Conservation (phyloP, 1,140 invertebrate genomes). For the Daktulosphaira vitifoliae region DNA sequence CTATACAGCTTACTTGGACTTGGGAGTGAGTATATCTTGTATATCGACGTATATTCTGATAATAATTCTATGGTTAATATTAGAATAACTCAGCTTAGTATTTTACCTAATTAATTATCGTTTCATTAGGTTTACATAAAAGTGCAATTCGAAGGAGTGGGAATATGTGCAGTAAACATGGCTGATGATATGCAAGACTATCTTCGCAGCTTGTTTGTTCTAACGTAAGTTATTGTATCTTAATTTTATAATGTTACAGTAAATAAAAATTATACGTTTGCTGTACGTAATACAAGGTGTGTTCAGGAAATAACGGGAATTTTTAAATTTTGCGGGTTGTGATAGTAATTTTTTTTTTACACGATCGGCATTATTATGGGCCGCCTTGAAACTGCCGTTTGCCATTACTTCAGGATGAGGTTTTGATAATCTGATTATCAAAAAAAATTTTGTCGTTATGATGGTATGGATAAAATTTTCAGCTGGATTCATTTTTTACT, state of each 20-base stretch:
- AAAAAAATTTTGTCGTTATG: too few relatives aligned
- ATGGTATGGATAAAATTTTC: too few relatives aligned
- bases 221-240: slow-evolving; percentile 51
- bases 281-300: too few relatives aligned
- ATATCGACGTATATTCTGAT: neutral
- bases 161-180: slow-evolving; percentile 52
- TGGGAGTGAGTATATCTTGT: slow-evolving; percentile 32
- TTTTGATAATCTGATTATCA: too few relatives aligned
- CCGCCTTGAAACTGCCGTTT: too few relatives aligned
- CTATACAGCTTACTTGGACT: slow-evolving; percentile 44
- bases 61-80: neutral
- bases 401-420: too few relatives aligned
- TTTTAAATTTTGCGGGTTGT: too few relatives aligned
- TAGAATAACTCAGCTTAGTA: neutral
- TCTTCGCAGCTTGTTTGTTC: slow-evolving; percentile 51
- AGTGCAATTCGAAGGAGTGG: slow-evolving; percentile 48
- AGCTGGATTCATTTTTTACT: too few relatives aligned
- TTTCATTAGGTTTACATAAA: slow-evolving; percentile 46
- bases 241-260: neutral
- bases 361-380: too few relatives aligned
- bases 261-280: too few relatives aligned
- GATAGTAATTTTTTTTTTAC: too few relatives aligned
- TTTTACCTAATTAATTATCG: slow-evolving; percentile 35
- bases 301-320: too few relatives aligned
- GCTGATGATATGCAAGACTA: slow-evolving; percentile 57